phyloP scores from a whole-genome alignment of 2,797 vertebrate species.

The Sardinella longiceps region DNA sequence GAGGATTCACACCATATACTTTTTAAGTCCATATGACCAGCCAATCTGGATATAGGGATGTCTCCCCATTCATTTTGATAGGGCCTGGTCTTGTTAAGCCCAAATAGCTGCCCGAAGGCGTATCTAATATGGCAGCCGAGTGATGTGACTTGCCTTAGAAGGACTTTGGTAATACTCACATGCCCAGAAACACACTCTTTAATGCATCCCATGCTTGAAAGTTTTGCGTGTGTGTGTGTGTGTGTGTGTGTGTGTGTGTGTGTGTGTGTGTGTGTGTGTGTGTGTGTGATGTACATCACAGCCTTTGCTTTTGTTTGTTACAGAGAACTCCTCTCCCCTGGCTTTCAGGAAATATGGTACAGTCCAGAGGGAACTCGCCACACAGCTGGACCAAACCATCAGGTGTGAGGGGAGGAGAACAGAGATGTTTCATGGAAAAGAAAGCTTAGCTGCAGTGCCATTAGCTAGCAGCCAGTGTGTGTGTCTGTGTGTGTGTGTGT shows the following conservation, averaged over 20 bases:
- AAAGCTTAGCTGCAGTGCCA: neutral
- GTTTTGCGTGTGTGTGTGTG: neutral
- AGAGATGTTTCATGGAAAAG: neutral
- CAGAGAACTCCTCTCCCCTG: slow-evolving; percentile 87
- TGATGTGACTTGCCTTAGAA: too few species aligned
- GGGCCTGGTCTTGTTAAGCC: too few species aligned
- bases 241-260: neutral
- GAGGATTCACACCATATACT: too few species aligned
- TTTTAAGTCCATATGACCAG: too few species aligned
- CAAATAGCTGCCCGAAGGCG: too few species aligned
- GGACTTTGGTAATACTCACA: too few species aligned
- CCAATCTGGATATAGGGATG: too few species aligned
- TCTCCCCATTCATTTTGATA: too few species aligned
- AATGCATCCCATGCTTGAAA: neutral
- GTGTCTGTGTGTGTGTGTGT: neutral
- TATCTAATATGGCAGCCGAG: too few species aligned
- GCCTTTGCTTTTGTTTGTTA: slow-evolving; percentile 34
- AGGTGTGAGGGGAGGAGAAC: neutral
- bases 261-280: slow-evolving; percentile 10
- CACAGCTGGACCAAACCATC: neutral
- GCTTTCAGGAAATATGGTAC: slow-evolving; percentile 91
- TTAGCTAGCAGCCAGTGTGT: neutral
- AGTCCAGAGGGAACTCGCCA: slow-evolving; percentile 73
- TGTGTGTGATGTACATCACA: slow-evolving; percentile 18
- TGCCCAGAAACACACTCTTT: too few species aligned